Percentiles rank a stretch among this genome's conserved stretches.
Evolutionary conservation across 2,113 vertebrate genomes (phyloP).

Genomic region (Melanostigma gelatinosum): DNA sequence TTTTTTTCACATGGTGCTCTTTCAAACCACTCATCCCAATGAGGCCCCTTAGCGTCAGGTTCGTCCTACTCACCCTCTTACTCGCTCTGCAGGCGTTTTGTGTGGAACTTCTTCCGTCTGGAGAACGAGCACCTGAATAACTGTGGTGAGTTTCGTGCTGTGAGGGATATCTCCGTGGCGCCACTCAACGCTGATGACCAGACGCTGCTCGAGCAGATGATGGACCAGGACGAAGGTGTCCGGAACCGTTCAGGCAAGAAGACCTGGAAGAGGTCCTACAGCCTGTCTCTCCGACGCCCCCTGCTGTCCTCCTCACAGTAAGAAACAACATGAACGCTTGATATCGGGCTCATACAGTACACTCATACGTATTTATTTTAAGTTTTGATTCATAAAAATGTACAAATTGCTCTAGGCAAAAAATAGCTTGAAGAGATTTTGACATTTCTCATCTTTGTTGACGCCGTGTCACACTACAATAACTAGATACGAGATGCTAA

Average conservation of each 20-base stretch:
- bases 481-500: not conserved
- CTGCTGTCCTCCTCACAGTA: conserved; percentile 92
- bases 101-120: conserved; percentile 99
- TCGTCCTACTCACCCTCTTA: not conserved
- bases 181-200: conserved; percentile 97
- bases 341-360: not conserved
- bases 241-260: conserved; percentile 95
- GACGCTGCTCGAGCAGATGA: conserved; percentile 98
- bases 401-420: not conserved
- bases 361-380: not conserved
- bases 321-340: not conserved
- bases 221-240: conserved; percentile 98
- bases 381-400: not conserved
- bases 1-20: too few species aligned
- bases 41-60: not conserved
- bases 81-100: conserved; percentile 88
- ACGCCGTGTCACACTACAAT: not conserved
- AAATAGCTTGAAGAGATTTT: not conserved
- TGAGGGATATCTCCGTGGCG: conserved; percentile 97
- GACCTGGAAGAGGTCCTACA: conserved; percentile 93
- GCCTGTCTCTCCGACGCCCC: conserved; percentile 90
- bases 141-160: conserved; percentile 97
- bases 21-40: not conserved
- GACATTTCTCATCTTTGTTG: not conserved
- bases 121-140: conserved; percentile 99